phyloP scores from a whole-genome alignment of 2,888 invertebrate genomes.

The Noctua janthina region DNA sequence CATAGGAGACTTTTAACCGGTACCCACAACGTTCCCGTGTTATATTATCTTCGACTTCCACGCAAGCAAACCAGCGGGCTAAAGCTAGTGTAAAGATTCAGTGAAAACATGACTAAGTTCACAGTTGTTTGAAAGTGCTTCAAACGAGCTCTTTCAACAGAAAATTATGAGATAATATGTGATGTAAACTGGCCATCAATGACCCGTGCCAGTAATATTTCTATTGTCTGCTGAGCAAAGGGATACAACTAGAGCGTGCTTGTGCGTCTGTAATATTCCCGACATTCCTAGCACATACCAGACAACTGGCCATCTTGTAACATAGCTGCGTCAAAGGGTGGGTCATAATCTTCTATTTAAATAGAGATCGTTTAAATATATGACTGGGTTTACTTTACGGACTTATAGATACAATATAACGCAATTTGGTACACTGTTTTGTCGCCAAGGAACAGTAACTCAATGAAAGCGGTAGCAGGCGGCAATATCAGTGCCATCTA shows the following conservation, averaged over 20 bases:
- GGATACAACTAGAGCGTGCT: not conserved
- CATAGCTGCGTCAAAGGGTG: slow-evolving; percentile 4
- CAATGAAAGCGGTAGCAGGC: not conserved
- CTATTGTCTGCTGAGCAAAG: not conserved
- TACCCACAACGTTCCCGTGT: too few relatives aligned
- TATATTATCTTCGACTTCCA: not conserved
- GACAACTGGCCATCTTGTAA: slow-evolving; percentile 1
- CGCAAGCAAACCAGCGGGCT: not conserved
- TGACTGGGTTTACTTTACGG: not conserved
- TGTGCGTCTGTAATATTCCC: not conserved
- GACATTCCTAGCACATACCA: not conserved
- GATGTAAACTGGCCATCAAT: not conserved
- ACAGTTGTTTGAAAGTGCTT: not conserved
- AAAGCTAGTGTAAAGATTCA: not conserved
- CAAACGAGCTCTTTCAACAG: not conserved
- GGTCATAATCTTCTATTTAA: not conserved
- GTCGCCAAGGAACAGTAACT: not conserved
- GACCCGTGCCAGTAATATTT: not conserved
- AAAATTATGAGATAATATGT: not conserved
- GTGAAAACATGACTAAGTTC: not conserved
- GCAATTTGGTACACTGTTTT: not conserved
- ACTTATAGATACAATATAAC: not conserved
- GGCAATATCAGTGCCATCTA: not conserved
- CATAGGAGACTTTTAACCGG: not conserved
- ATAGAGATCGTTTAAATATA: too few relatives aligned